Evolutionary conservation across 2,888 invertebrate species (phyloP), one percentile per base, ranked within the genome.

Genomic region (Netelia inedita): DNA sequence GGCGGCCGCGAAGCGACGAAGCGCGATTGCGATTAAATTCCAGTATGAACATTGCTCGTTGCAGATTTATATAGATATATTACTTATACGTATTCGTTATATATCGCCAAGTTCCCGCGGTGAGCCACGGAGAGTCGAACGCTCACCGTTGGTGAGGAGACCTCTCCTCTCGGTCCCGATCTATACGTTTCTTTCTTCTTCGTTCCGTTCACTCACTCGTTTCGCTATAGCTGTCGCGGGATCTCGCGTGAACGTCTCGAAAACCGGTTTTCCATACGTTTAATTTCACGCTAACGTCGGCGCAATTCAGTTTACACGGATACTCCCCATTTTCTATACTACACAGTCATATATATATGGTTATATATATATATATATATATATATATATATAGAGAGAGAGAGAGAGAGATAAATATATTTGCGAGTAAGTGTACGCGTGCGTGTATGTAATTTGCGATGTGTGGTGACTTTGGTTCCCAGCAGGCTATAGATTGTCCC

Each of bases 241-340:
- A 43, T 80, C 76, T 69, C 83, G 74, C 83, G 75, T 73, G 57
- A 23, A 63, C 69, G 75, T 87, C 83, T 85, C 75, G 79, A 88
- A 87, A 92, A 92, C 93, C 93, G 93, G 92, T 93, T 93, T 90
- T 89, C 90, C 91, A 88, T 91, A 91, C 92, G 91, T 92, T 93
- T 93, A 92, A 93, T 93, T 93, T 93, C 92, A 93, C 92, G 93
- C 92, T 90, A 90, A 92, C 92, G 89, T 92, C 92, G 89, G 88
- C 87, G 92, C 92, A 91, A 92, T 93, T 93, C 92, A 91, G 92
- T 92, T 92, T 93, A 91, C 92, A 91, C 91, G 91, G 90, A 91
- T 91, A 91, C 90, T 90, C 89, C 89, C 89, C 89, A 90, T 88
- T 88, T 88, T 87, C 87, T 85, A 85, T 86, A 82, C 55, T 28